phyloP scores from a whole-genome alignment of 2,888 invertebrate genomes.

The Augochlorella aurata region DNA sequence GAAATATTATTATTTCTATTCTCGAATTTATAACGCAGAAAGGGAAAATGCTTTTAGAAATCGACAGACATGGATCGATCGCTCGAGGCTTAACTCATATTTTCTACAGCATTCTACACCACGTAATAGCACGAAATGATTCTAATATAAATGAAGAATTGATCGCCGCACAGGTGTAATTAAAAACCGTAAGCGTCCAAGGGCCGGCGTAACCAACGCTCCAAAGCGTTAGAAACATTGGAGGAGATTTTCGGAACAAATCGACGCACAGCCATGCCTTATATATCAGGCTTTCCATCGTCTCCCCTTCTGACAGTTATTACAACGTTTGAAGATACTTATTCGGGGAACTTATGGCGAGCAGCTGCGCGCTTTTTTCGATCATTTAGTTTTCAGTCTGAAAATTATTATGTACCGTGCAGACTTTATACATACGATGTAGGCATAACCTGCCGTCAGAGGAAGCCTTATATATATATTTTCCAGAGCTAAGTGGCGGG shows the following conservation, averaged over 20 bases:
- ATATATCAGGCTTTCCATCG: slow-evolving; percentile 74
- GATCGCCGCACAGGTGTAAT: too few relatives aligned
- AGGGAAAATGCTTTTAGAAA: too few relatives aligned
- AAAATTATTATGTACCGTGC: slow-evolving; percentile 68
- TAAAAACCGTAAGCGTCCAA: neutral
- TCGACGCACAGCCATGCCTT: slow-evolving; percentile 63
- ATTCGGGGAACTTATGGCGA: slow-evolving; percentile 77
- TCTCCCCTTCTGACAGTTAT: slow-evolving; percentile 76
- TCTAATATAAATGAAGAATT: too few relatives aligned
- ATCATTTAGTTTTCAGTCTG: slow-evolving; percentile 62
- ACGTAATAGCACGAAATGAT: too few relatives aligned
- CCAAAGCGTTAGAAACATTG: slow-evolving; percentile 9
- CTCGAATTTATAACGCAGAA: too few relatives aligned
- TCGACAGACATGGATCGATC: too few relatives aligned
- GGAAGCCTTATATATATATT: slow-evolving; percentile 55
- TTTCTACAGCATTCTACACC: too few relatives aligned
- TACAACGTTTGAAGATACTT: slow-evolving; percentile 74
- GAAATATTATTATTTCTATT: too few relatives aligned
- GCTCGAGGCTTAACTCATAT: too few relatives aligned
- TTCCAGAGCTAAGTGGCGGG: slow-evolving; percentile 72
- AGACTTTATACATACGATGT: slow-evolving; percentile 57
- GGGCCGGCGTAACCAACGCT: neutral
- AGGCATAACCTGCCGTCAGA: slow-evolving; percentile 62
- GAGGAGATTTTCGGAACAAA: slow-evolving; percentile 67
- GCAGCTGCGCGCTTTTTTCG: slow-evolving; percentile 74